Percentiles rank a stretch among this genome's conserved stretches.
phyloP scores from a whole-genome alignment of 2,888 invertebrate species.

The Eremobia ochroleuca region DNA sequence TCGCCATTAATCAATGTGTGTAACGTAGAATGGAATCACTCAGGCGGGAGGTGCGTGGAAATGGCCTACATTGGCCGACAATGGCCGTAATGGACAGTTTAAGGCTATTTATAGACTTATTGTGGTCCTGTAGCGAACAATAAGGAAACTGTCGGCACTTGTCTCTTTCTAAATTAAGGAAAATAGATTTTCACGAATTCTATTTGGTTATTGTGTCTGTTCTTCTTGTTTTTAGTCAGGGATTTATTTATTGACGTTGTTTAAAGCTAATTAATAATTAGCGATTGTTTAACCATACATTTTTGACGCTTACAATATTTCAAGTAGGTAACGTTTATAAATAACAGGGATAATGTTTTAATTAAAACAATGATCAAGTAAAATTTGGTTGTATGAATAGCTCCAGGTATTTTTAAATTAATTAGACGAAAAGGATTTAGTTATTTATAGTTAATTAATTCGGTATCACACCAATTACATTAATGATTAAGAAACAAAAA shows the following conservation, averaged over 20 bases:
- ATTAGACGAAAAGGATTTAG: too few species aligned
- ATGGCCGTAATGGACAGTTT: slow-evolving; percentile 37
- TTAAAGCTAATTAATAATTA: too few species aligned
- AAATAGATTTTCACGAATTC: not conserved
- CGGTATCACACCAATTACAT: too few species aligned
- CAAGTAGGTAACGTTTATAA: too few species aligned
- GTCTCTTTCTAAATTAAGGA: not conserved
- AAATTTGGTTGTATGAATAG: not conserved
- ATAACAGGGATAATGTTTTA: not conserved
- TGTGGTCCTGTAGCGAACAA: slow-evolving; percentile 3
- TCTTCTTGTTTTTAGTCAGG: not conserved
- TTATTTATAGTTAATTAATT: too few species aligned
- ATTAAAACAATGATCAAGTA: not conserved
- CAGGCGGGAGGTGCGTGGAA: slow-evolving; percentile 40
- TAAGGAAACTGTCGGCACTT: slow-evolving; percentile 22
- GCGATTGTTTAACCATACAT: too few species aligned
- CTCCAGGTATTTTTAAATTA: not conserved
- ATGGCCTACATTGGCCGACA: slow-evolving; percentile 19
- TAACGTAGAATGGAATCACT: slow-evolving; percentile 48
- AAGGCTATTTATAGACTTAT: slow-evolving; percentile 34
- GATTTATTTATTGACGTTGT: not conserved
- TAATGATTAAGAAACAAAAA: too few species aligned
- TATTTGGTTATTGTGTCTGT: not conserved
- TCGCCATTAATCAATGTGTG: slow-evolving; percentile 71
- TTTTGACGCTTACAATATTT: too few species aligned